Evolutionary conservation across 2,797 vertebrate genomes (phyloP).

Genomic region (Pelodytes ibericus): DNA sequence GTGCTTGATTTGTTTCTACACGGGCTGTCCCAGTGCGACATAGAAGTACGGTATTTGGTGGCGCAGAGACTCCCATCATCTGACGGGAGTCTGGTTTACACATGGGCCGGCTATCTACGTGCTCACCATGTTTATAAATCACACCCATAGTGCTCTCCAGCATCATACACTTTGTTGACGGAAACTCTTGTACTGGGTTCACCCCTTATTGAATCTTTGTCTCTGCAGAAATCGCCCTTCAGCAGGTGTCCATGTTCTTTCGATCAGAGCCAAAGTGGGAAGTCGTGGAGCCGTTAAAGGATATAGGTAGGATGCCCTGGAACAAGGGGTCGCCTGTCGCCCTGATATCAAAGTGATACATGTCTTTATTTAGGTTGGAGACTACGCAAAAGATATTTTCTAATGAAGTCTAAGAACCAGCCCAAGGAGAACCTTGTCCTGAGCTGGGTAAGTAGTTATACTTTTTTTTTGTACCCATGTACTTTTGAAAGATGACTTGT

Average conservation of each 20-base stretch:
- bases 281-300: slow-evolving; percentile 91
- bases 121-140: too few species aligned
- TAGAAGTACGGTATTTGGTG: too few species aligned
- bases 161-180: too few species aligned
- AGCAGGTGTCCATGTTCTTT: slow-evolving; percentile 99
- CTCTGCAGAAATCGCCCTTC: slow-evolving; percentile 90
- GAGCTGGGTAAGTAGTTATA: slow-evolving; percentile 87
- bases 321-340: slow-evolving; percentile 59
- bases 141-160: too few species aligned
- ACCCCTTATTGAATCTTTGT: background rate
- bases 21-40: too few species aligned
- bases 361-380: slow-evolving; percentile 82
- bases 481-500: too few species aligned
- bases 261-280: slow-evolving; percentile 96
- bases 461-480: too few species aligned
- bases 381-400: slow-evolving; percentile 94
- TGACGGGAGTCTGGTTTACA: too few species aligned
- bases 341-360: background rate
- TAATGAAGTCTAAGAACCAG: slow-evolving; percentile 94
- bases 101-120: too few species aligned
- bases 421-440: slow-evolving; percentile 90
- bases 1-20: too few species aligned
- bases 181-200: background rate
- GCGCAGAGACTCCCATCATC: too few species aligned
- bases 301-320: too few species aligned